phyloP scores from a whole-genome alignment of 2,113 vertebrate species.

The Zosterops lateralis region DNA sequence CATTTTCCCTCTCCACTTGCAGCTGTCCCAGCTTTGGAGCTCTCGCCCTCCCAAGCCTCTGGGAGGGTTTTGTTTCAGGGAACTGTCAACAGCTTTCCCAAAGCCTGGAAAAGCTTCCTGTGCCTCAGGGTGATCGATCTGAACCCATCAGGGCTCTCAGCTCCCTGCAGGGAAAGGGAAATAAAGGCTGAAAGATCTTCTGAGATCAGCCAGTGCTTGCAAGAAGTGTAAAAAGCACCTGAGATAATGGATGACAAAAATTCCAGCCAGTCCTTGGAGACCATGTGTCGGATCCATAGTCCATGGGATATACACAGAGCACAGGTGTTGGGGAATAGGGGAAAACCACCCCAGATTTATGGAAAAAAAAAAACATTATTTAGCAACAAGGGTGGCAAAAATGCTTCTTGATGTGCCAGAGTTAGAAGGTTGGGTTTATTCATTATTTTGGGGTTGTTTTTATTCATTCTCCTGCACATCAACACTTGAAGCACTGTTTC shows the following conservation, averaged over 20 bases:
- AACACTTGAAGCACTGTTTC: neutral
- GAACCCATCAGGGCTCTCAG: neutral
- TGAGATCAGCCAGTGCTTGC: neutral
- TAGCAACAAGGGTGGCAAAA: neutral
- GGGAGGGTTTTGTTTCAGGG: neutral
- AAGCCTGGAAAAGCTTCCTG: neutral
- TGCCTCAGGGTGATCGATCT: rapidly evolving
- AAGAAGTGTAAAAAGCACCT: neutral
- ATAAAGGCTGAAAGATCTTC: neutral
- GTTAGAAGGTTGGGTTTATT: neutral
- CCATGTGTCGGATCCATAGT: rapidly evolving
- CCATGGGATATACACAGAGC: neutral
- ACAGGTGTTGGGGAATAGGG: neutral
- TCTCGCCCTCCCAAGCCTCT: neutral
- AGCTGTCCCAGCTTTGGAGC: neutral
- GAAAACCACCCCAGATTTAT: neutral
- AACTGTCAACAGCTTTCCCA: neutral
- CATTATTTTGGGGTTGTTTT: neutral
- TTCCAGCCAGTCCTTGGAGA: neutral
- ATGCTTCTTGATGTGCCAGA: neutral
- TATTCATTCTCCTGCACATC: neutral
- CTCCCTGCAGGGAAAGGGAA: neutral
- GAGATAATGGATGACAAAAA: neutral
- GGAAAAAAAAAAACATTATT: neutral
- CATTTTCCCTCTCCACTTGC: neutral